phyloP scores from a whole-genome alignment of 2,797 vertebrate species.

The Scolopax bukidnonensis region DNA sequence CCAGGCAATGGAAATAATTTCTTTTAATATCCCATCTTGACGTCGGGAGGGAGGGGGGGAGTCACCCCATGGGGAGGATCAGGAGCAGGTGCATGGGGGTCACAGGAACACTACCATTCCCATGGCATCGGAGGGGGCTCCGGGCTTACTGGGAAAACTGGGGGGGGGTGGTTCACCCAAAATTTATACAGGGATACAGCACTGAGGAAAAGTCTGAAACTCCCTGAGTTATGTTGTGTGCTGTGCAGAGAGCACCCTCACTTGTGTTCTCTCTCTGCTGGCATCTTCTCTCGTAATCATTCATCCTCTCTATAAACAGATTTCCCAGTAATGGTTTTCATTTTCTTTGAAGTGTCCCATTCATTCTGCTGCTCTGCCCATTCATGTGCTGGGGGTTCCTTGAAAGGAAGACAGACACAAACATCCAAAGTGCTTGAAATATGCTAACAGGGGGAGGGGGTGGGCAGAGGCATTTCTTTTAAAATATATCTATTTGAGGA shows the following conservation, averaged over 20 bases:
- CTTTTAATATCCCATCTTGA: constrained; percentile 26
- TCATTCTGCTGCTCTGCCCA: constrained; percentile 74
- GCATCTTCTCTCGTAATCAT: constrained; percentile 75
- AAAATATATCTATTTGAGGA: constrained; percentile 26
- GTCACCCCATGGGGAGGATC: background rate
- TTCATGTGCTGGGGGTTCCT: constrained; percentile 74
- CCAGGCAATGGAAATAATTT: constrained; percentile 32
- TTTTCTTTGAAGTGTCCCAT: constrained; percentile 78
- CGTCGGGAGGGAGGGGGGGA: background rate
- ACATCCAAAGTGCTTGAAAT: constrained; percentile 75
- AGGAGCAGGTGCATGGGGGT: constrained; percentile 31
- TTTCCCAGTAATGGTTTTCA: constrained; percentile 73
- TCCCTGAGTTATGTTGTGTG: background rate
- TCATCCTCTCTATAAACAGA: constrained; percentile 78
- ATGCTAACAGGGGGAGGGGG: constrained; percentile 41
- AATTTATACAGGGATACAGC: background rate
- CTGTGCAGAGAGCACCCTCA: background rate
- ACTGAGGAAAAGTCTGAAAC: background rate
- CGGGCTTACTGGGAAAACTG: background rate
- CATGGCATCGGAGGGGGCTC: background rate
- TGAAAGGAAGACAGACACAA: constrained; percentile 72
- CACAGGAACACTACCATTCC: background rate
- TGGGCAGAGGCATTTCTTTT: background rate
- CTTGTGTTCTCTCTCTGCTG: constrained; percentile 45
- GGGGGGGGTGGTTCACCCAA: background rate